Conservation (phyloP, 2,888 invertebrate species). For the Unio delphinus region DNA sequence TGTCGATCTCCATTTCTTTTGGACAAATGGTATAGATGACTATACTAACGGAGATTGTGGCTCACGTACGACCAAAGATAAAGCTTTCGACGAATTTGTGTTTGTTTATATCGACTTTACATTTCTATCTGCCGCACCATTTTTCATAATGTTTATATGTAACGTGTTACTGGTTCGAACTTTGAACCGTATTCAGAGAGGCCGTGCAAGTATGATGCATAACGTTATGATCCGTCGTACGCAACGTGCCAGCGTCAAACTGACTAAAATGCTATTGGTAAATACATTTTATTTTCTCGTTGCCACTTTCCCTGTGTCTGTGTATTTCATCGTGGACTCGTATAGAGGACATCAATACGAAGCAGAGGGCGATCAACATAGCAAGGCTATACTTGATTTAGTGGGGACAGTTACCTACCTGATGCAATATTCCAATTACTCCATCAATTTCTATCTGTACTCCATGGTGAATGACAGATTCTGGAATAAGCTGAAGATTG, state of each 20-base stretch:
- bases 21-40: slow-evolving; percentile 1
- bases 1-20: slow-evolving; percentile 11
- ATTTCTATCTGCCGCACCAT: slow-evolving; percentile 15
- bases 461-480: too few relatives aligned
- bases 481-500: too few relatives aligned
- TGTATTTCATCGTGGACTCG: slow-evolving; percentile 44
- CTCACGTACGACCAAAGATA: slow-evolving; percentile 13
- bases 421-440: too few relatives aligned
- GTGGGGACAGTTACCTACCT: too few relatives aligned
- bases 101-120: slow-evolving; percentile 27
- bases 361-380: neutral
- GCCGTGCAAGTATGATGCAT: slow-evolving; percentile 5
- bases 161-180: slow-evolving; percentile 12
- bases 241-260: slow-evolving; percentile 22
- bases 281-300: slow-evolving; percentile 39
- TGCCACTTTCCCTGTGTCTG: slow-evolving; percentile 38
- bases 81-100: slow-evolving; percentile 20
- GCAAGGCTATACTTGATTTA: neutral
- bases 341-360: slow-evolving; percentile 22
- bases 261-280: slow-evolving; percentile 42
- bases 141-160: slow-evolving; percentile 15
- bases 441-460: too few relatives aligned
- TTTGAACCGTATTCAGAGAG: slow-evolving; percentile 4
- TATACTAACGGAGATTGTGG: slow-evolving; percentile 4
- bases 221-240: neutral